These are phyloP conservation scores for Melanotaenia parkinsoni DNA, from an alignment of 2,797 vertebrate genomes.

Conservation along the genomic window DNA sequence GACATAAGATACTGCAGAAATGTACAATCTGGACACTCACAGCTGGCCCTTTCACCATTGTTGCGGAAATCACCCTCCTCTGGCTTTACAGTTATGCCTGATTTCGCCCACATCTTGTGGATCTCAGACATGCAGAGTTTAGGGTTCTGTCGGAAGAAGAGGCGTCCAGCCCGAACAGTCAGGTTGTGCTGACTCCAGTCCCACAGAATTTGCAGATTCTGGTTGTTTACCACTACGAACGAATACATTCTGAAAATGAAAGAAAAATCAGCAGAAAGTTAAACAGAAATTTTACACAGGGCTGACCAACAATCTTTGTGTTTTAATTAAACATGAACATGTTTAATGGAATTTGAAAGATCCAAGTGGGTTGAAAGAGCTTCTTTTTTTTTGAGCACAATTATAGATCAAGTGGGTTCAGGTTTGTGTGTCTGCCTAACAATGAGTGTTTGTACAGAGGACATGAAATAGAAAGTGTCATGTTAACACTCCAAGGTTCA, in stretches of 20 bases:
- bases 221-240: conserved; percentile 95
- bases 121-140: conserved; percentile 96
- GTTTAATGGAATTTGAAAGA: background rate
- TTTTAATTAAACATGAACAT: background rate
- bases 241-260: conserved; percentile 87
- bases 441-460: conserved; percentile 25
- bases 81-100: conserved; percentile 86
- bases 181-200: conserved; percentile 97
- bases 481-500: conserved; percentile 25
- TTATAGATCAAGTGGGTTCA: conserved; percentile 10
- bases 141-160: conserved; percentile 95
- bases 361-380: conserved; percentile 2
- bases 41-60: conserved; percentile 95
- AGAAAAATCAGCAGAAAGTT: conserved; percentile 20
- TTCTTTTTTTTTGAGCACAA: conserved; percentile 23
- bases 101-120: conserved; percentile 93
- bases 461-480: conserved; percentile 41
- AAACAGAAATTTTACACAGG: background rate
- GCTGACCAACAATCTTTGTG: background rate
- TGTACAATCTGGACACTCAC: conserved; percentile 81
- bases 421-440: conserved; percentile 27
- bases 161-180: conserved; percentile 90
- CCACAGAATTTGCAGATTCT: conserved; percentile 95
- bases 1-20: background rate
- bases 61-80: conserved; percentile 91